Evolutionary conservation across 2,797 vertebrate genomes (phyloP).

Genomic region (Sebastes elongatus): DNA sequence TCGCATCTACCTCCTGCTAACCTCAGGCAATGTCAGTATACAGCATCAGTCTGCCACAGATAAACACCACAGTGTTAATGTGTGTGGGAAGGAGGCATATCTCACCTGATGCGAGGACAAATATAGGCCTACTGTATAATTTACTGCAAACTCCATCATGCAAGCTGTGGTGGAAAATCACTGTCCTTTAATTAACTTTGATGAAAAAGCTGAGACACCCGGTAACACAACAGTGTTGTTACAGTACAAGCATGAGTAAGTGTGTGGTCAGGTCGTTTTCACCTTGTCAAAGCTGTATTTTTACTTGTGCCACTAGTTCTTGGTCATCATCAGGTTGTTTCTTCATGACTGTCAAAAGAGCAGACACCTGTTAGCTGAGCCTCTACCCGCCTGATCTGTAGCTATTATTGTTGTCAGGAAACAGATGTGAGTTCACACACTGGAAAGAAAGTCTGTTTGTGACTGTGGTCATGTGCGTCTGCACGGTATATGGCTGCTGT

Average conservation of each 20-base stretch:
- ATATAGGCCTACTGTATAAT: conserved; percentile 2
- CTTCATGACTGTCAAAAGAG: conserved; percentile 58
- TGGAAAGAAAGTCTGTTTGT: conserved; percentile 87
- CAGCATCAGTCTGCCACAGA: conserved; percentile 56
- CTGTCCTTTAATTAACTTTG: conserved; percentile 48
- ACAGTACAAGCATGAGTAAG: conserved; percentile 23
- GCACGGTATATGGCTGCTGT: conserved; percentile 73
- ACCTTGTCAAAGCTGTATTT: conserved; percentile 43
- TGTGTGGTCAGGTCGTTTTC: conserved; percentile 43
- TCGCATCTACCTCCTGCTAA: conserved; percentile 58
- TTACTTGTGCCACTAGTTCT: conserved; percentile 41
- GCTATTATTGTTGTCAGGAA: conserved; percentile 89
- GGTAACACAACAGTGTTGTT: conserved; percentile 26
- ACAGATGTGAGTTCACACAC: conserved; percentile 87
- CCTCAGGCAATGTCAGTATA: conserved; percentile 67
- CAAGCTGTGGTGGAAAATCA: conserved; percentile 42
- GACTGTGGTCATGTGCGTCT: conserved; percentile 83
- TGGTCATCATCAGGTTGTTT: conserved; percentile 57
- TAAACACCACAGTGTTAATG: conserved; percentile 64
- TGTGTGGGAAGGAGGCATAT: conserved; percentile 52
- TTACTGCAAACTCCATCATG: conserved; percentile 33
- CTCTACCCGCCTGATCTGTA: conserved; percentile 69
- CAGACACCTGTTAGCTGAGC: conserved; percentile 82
- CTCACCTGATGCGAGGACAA: conserved; percentile 63
- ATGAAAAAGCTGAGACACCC: conserved; percentile 51